phyloP scores from a whole-genome alignment of 2,113 vertebrate genomes.

The Mus musculus region DNA sequence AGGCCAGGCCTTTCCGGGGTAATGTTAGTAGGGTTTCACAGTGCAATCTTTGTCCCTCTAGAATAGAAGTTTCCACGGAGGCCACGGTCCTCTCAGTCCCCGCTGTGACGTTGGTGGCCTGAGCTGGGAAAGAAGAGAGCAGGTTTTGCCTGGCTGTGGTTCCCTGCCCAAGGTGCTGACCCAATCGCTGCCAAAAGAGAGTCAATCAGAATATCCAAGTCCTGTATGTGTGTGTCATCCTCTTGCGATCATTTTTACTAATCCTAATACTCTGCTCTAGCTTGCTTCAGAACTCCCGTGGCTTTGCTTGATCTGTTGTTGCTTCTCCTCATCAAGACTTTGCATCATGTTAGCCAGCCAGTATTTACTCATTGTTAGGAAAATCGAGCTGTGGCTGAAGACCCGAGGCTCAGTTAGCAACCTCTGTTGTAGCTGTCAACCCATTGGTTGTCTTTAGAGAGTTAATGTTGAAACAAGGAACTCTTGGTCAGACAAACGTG shows the following conservation, averaged over 20 bases:
- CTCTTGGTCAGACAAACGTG: conserved; percentile 78
- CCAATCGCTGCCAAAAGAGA: conserved; percentile 82
- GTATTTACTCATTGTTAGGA: conserved; percentile 83
- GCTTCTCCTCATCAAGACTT: conserved; percentile 80
- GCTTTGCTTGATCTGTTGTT: conserved; percentile 83
- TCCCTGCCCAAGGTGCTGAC: conserved; percentile 84
- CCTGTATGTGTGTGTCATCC: conserved; percentile 81
- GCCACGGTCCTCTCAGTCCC: conserved; percentile 87
- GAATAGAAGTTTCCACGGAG: conserved; percentile 87
- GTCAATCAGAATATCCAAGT: conserved; percentile 80
- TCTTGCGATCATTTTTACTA: conserved; percentile 82
- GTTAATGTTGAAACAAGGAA: conserved; percentile 76
- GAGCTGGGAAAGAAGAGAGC: conserved; percentile 76
- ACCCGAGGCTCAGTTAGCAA: conserved; percentile 78
- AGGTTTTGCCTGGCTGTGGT: conserved; percentile 70
- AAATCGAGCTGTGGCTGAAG: conserved; percentile 73
- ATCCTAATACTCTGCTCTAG: conserved; percentile 83
- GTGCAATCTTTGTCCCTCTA: conserved; percentile 87
- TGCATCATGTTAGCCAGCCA: conserved; percentile 85
- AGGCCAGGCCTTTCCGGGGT: conserved; percentile 84
- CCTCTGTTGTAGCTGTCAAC: conserved; percentile 79
- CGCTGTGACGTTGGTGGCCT: conserved; percentile 89
- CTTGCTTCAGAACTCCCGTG: conserved; percentile 81
- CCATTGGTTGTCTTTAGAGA: conserved; percentile 81
- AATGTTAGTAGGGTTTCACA: conserved; percentile 78